Base-by-base conservation (phyloP, 1,140 invertebrate genomes). In the Neocloeon triangulifer region DNA sequence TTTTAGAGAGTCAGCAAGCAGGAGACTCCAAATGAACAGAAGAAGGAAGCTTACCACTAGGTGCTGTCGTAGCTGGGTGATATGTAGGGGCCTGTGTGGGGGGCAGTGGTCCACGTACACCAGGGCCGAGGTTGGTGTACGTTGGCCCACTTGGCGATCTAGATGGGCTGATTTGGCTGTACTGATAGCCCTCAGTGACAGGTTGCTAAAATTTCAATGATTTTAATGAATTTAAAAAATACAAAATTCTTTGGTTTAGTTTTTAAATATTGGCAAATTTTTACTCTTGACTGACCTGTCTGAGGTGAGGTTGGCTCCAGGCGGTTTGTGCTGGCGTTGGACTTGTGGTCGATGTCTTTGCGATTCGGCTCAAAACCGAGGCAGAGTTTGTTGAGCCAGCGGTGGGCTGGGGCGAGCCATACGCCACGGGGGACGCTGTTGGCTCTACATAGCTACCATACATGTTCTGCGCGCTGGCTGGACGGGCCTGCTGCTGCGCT, bases 101-200 rank as follows among this genome's bases (percentile, higher is more conserved):
- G 16, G 35, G 35, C 4, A 35, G n/a, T 10, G 33, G 29, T 6
- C 32, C 32, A n/a, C 61, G 51, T 33, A 58, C 53, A 21, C 66
- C 64, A 9, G 41, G 35, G 6, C 45, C 42, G 5, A 82, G 58
- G 51, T 84, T 82, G 38, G 78, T 88, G 52, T 81, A 86, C 8
- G 76, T 81, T 13, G 75, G 81, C 38, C 71, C 78, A 54, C 65
- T 73, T 19, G 77, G 78, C 41, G 72, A 81, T 37, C 72, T 57
- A 23, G 67, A 66, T 5, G 74, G 82, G 58, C 74, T 86, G 42
- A 77, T 71, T 55, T 77, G 79, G 61, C 61, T 73, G 50, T 77
- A 78, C 35, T 68, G 66, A 49, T 73, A 73, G 15, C 63, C 64
- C 47, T 73, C 70, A 20, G 67, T 59, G 9, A 54, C 58, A 22